Evolutionary conservation across 2,797 vertebrate species (phyloP), one percentile per base, ranked within the genome.

Genomic region (Syngnathus rostellatus): DNA sequence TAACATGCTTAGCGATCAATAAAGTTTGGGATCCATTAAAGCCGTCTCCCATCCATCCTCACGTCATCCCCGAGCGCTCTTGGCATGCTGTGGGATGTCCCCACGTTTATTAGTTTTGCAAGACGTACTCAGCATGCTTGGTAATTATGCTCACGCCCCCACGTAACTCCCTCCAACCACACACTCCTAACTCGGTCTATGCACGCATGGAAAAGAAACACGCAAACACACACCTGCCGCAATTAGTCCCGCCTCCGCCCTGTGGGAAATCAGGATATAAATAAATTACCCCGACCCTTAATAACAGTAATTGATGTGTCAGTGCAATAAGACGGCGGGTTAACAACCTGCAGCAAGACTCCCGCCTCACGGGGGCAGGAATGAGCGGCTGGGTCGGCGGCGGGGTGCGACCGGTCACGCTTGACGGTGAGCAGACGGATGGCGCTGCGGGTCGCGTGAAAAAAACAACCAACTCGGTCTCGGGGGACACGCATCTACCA

Each of bases 251-350:
- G 65, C 76, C 71, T 73, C 62, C 53, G 23, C 81, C 83, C 77
- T 69, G 62, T 75, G 87, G 87, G 84, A 89, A 88, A 86, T 89
- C 83, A 83, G 64, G 79, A 81, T 84, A 88, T 86, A 86, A 89
- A 88, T 86, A 90, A 87, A 90, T 87, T 85, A 88, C 82, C 81
- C 73, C 37, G 40, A 68, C 70, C 72, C 72, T 85, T 89, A 88
- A 89, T 90, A 87, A 89, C 82, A 87, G 81, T 87, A 89, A 89
- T 89, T 89, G 87, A 89, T 85, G 84, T 90, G 86, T 88, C 86
- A 86, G 85, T 84, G 85, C 81, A 85, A 83, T 83, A 78, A 81
- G 84, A 86, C 79, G 72, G 71, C 77, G 84, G 85, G 85, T 89
- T 87, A 87, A 87, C 80, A 80, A 71, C 77, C 76, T 79, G 77